These are phyloP conservation scores for Chelon auratus DNA, from an alignment of 2,797 vertebrate genomes.

Conservation along the genomic window DNA sequence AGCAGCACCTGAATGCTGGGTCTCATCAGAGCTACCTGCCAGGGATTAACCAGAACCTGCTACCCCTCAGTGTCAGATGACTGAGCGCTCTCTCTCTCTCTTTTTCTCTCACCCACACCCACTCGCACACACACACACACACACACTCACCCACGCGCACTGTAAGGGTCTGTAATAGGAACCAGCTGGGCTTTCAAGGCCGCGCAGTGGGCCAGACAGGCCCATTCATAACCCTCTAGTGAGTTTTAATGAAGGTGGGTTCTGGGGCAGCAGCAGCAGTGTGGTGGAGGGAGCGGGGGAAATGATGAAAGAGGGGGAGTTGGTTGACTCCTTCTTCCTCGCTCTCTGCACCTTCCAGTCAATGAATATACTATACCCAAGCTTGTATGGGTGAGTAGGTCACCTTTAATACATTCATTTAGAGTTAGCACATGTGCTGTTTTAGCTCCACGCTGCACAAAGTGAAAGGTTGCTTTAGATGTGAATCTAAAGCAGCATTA, in stretches of 20 bases:
- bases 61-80: slow-evolving; percentile 86
- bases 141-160: slow-evolving; percentile 42
- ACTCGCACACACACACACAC: slow-evolving; percentile 36
- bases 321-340: slow-evolving; percentile 52
- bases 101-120: slow-evolving; percentile 22
- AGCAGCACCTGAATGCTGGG: slow-evolving; percentile 88
- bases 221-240: slow-evolving; percentile 88
- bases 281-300: slow-evolving; percentile 53
- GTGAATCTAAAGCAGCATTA: neutral
- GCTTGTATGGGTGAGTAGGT: slow-evolving; percentile 28
- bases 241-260: slow-evolving; percentile 85
- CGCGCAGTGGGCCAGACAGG: slow-evolving; percentile 78
- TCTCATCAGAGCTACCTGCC: slow-evolving; percentile 94
- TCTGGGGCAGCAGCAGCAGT: slow-evolving; percentile 64
- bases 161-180: slow-evolving; percentile 86
- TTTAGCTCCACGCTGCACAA: slow-evolving; percentile 7
- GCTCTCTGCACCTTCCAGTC: slow-evolving; percentile 46
- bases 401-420: slow-evolving; percentile 34
- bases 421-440: slow-evolving; percentile 7
- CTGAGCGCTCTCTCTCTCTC: slow-evolving; percentile 37
- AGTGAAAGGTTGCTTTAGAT: slow-evolving; percentile 3
- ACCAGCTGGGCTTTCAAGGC: slow-evolving; percentile 90
- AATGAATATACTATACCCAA: slow-evolving; percentile 45
- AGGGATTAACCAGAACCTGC: slow-evolving; percentile 88
- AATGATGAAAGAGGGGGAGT: slow-evolving; percentile 64